These are phyloP conservation scores for Panzeria rudis DNA, from an alignment of 2,888 invertebrate genomes.

Conservation along the genomic window DNA sequence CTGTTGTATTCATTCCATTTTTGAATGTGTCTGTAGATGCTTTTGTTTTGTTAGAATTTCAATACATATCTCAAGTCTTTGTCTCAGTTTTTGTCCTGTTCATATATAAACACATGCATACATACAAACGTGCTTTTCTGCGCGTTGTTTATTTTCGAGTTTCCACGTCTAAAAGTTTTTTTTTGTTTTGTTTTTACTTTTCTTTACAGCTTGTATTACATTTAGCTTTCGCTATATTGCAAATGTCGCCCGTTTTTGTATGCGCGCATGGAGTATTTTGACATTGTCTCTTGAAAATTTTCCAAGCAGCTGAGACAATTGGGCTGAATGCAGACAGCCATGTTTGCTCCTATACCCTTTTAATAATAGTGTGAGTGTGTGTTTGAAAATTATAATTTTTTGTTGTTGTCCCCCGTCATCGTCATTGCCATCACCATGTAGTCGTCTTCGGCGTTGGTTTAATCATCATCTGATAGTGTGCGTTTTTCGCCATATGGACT, in stretches of 20 bases:
- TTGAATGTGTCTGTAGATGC: constrained; percentile 35
- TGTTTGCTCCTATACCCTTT: constrained; percentile 4
- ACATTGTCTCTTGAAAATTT: constrained; percentile 71
- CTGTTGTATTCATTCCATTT: constrained; percentile 27
- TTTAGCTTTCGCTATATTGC: constrained; percentile 51
- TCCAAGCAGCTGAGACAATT: constrained; percentile 51
- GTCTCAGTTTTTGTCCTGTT: constrained; percentile 61
- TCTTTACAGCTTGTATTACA: constrained; percentile 36
- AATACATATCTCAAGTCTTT: constrained; percentile 47
- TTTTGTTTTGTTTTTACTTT: constrained; percentile 14
- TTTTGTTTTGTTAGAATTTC: constrained; percentile 60
- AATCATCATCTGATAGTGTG: constrained; percentile 16
- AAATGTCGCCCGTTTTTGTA: constrained; percentile 60
- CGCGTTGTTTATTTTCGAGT: constrained; percentile 50
- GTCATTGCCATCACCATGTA: constrained; percentile 7
- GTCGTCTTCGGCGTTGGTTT: constrained; percentile 23
- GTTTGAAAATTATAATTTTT: constrained; percentile 26
- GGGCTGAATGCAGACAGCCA: constrained; percentile 50
- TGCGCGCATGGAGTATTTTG: constrained; percentile 72
- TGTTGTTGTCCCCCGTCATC: not conserved
- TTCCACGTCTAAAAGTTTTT: constrained; percentile 57
- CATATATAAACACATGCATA: not conserved
- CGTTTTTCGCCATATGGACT: constrained; percentile 42
- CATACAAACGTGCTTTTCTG: not conserved
- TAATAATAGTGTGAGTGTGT: not conserved